Evolutionary conservation across 2,113 vertebrate species (phyloP), one percentile per base, ranked within the genome.

Genomic region (Myiozetetes cayanensis): DNA sequence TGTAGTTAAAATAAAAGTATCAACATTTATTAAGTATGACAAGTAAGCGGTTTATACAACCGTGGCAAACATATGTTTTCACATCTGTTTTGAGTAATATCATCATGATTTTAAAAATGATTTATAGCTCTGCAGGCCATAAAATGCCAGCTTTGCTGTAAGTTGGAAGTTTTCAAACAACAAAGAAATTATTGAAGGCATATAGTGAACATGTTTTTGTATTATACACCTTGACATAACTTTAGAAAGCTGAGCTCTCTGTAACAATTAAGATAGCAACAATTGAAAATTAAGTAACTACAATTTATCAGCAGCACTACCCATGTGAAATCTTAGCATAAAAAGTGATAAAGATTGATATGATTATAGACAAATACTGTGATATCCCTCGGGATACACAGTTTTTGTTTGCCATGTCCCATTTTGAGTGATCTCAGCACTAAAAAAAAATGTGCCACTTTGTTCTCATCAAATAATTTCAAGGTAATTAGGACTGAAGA

Each of bases 41-140:
- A 98, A 98, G 97, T 96, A 96, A 97, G 96, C 91, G 83, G 71
- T 97, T 97, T 96, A 97, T 96, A 96, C 93, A 97, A 81, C 93
- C 95, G 44, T 95, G 94, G 96, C 90, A 97, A 97, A 96, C 97
- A 98, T 98, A 97, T 98, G 97, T 97, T 98, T 98, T 97, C 97
- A 97, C 97, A 98, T 98, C 97, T 98, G 97, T 96, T 98, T 98
- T 98, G 89, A 96, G 96, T 98, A 98, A 97, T 98, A 97, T 97
- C 96, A 97, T 98, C 96, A 97, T 98, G 96, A 98, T 98, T 98
- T 97, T 94, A 87, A 97, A 97, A 97, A 97, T 98, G 96, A 98
- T 98, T 98, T 98, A 98, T 98, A 97, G 94, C 95, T 97, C 85
- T 97, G 88, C 90, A 97, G 93, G 95, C 96, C 90, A 88, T 97